These are phyloP conservation scores for Cryptoblepharus egeriae DNA, from an alignment of 2,797 vertebrate species.

Conservation along the genomic window DNA sequence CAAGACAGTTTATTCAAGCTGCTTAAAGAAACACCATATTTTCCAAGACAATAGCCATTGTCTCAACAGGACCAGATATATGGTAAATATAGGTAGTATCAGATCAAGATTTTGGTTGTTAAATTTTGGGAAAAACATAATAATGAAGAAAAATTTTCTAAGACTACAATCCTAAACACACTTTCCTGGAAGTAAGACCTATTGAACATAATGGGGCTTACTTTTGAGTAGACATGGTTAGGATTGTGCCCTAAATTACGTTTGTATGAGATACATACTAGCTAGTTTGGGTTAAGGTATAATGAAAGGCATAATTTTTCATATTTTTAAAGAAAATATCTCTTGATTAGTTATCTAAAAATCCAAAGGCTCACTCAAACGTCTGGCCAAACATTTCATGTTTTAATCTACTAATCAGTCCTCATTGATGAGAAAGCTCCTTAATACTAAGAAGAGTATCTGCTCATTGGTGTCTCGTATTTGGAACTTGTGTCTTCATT, in stretches of 20 bases:
- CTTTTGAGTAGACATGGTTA: too few species aligned
- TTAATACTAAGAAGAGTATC: neutral
- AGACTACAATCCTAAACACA: too few species aligned
- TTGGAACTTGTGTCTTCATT: neutral
- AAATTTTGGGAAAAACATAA: neutral
- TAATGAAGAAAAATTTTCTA: neutral
- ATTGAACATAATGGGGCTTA: too few species aligned
- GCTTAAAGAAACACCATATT: slow-evolving; percentile 6
- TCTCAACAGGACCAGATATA: neutral
- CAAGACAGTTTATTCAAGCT: slow-evolving; percentile 5
- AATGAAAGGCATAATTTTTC: neutral
- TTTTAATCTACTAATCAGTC: neutral
- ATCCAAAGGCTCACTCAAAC: neutral
- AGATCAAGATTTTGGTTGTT: neutral
- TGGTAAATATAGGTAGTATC: neutral
- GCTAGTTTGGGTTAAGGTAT: slow-evolving; percentile 7
- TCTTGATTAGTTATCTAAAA: slow-evolving; percentile 4
- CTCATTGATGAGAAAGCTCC: neutral
- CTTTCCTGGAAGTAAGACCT: too few species aligned
- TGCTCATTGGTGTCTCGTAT: neutral
- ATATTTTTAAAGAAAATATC: neutral
- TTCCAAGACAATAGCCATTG: neutral
- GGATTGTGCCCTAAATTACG: too few species aligned
- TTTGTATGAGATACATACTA: slow-evolving; percentile 1
- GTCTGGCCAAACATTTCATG: neutral